A percentile compares a stretch with the other conserved stretches of the same genome.
Evolutionary conservation across 2,113 vertebrate species (phyloP).

Genomic region (Dasyurus viverrinus): DNA sequence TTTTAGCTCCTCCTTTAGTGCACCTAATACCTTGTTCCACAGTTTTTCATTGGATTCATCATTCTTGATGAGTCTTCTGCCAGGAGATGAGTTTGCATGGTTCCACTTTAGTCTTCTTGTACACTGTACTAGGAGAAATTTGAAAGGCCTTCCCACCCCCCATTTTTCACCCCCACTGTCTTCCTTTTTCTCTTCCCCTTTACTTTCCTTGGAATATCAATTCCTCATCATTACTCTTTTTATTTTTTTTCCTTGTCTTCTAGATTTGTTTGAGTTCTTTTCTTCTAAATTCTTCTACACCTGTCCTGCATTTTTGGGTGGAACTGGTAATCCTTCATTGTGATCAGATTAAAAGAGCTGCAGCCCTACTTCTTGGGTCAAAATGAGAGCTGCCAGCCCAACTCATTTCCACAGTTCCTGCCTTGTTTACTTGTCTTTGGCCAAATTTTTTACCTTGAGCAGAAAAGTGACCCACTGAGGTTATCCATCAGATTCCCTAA

Average conservation of each 20-base stretch:
- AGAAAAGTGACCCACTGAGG: too few species aligned
- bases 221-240: slow-evolving; percentile 70
- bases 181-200: slow-evolving; percentile 92
- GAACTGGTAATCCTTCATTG: too few species aligned
- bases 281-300: too few species aligned
- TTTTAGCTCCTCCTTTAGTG: slow-evolving; percentile 92
- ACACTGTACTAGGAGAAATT: slow-evolving; percentile 51
- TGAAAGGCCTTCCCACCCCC: slow-evolving; percentile 58
- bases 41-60: slow-evolving; percentile 94
- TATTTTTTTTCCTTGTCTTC: slow-evolving; percentile 93
- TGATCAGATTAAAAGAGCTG: too few species aligned
- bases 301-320: too few species aligned
- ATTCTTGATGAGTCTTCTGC: slow-evolving; percentile 86
- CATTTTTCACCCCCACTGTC: slow-evolving; percentile 82
- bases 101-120: slow-evolving; percentile 94
- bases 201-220: slow-evolving; percentile 84
- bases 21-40: slow-evolving; percentile 93
- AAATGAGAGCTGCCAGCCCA: too few species aligned
- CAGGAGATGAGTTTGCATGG: slow-evolving; percentile 89
- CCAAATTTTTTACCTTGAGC: too few species aligned
- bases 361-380: too few species aligned
- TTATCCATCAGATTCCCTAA: too few species aligned
- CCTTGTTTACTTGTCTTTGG: too few species aligned
- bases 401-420: too few species aligned
- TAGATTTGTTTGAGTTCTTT: too few species aligned